Percentiles rank a stretch among this genome's conserved stretches.
These are phyloP conservation scores for Epinephelus lanceolatus DNA, from an alignment of 2,113 vertebrate species.

Conservation along the genomic window DNA sequence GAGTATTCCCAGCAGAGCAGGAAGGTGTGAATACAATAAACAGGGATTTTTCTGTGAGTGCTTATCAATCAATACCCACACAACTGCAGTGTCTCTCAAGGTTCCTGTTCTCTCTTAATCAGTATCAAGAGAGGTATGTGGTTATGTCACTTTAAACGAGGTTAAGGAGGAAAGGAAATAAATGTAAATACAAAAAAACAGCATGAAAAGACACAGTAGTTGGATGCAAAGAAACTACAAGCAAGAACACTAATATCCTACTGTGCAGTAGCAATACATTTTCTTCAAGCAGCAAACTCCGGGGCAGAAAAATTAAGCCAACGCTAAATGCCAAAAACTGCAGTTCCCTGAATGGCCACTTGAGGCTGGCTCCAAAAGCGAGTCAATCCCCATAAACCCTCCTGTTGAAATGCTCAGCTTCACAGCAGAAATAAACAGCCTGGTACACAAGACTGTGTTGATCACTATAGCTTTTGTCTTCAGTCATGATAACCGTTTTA, in stretches of 20 bases:
- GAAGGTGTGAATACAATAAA: background rate
- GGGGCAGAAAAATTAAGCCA: no score
- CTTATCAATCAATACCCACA: background rate
- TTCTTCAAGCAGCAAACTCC: background rate
- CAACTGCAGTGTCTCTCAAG: background rate
- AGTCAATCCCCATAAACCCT: no score
- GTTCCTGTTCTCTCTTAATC: constrained; percentile 1
- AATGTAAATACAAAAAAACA: constrained; percentile 8
- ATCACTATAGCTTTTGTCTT: no score
- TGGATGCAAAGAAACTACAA: no score
- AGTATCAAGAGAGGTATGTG: background rate
- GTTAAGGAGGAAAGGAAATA: background rate
- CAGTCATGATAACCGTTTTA: no score
- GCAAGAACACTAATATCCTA: background rate
- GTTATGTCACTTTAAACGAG: background rate
- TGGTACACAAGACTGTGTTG: no score
- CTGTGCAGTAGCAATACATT: background rate
- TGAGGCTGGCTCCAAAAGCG: no score
- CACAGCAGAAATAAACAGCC: no score
- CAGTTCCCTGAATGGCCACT: no score
- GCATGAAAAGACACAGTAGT: background rate
- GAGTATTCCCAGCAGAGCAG: background rate
- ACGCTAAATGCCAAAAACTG: no score
- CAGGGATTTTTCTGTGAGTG: background rate
- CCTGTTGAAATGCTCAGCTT: no score